Base-by-base conservation (phyloP, 2,113 vertebrate species). In the Urocynchramus pylzowi region DNA sequence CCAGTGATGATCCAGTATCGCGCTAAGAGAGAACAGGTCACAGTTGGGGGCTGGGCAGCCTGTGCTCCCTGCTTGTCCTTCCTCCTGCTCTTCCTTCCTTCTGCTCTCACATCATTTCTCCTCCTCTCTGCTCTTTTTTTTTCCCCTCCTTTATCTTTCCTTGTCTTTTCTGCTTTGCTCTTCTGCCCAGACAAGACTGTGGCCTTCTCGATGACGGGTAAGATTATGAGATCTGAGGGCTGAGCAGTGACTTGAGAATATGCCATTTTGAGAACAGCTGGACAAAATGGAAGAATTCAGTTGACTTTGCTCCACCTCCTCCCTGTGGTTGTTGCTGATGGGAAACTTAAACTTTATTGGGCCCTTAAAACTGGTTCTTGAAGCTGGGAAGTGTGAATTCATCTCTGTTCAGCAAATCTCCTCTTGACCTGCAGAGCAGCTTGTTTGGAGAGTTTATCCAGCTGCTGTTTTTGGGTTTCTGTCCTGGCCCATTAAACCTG, bases 181-280 rank as follows among this genome's bases (percentile, higher is more conserved):
- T 97, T 87, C 94, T 97, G 95, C 95, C 96, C 97, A 86, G 96
- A 89, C 88, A 47, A 93, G 93, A 93, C 53, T 95, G 87, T 97
- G 97, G 77, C 97, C 96, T 84, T 97, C 96, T 98, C 96, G 26
- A 5, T 98, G 97, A 98, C 81, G 95, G 96, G 77, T 97, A 87
- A 97, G 97, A 98, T 97, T 97, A 98, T 98, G 97, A 98, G 98
- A 98, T 98, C 97, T 98, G 97, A 97, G 97, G 97, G 97, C 97
- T 97, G 76, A 52, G 1, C 26, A 27, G 31, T 19, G 20, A 16
- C 65, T 50, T 18, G 10, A 49, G 63, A 9, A 30, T 24, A 3
- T n/a, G 42, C 57, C 44, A 16, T 45, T 73, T 81, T 41, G 33
- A 50, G 56, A 93, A 9, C 1, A 9, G 2, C n/a, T 35, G 81